Evolutionary conservation across 2,797 vertebrate species (phyloP).

Genomic region (Eleutherodactylus coqui): DNA sequence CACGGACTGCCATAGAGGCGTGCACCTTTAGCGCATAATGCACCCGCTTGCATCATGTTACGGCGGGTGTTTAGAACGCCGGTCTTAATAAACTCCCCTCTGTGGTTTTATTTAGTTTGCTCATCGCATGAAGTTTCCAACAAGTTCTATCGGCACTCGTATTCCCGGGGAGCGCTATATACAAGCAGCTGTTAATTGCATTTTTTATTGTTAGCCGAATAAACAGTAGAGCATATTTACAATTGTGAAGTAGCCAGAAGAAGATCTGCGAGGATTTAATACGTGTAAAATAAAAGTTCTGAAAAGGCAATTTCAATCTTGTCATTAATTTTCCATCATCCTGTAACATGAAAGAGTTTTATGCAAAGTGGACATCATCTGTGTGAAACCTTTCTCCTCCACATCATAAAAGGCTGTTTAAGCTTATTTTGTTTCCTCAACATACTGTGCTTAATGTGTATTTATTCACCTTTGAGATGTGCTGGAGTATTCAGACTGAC

Average conservation of each 20-base stretch:
- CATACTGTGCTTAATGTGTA: slow-evolving; percentile 50
- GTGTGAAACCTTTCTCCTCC: neutral
- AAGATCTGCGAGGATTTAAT: neutral
- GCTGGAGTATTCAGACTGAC: slow-evolving; percentile 63
- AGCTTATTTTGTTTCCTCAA: slow-evolving; percentile 47
- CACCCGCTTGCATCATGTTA: too few relatives aligned
- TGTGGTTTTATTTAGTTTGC: too few relatives aligned
- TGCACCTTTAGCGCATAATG: too few relatives aligned
- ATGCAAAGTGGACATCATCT: slow-evolving; percentile 40
- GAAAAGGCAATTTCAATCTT: slow-evolving; percentile 19
- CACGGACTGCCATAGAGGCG: too few relatives aligned
- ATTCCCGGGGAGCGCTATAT: neutral
- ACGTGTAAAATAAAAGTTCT: neutral
- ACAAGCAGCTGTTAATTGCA: neutral
- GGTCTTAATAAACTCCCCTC: too few relatives aligned
- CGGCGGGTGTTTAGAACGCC: too few relatives aligned
- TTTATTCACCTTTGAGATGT: slow-evolving; percentile 55
- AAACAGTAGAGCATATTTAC: neutral
- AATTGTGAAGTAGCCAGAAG: neutral
- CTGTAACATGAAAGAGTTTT: slow-evolving; percentile 11
- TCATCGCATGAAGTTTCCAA: too few relatives aligned
- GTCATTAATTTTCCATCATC: slow-evolving; percentile 13
- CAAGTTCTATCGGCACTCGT: too few relatives aligned
- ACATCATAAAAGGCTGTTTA: slow-evolving; percentile 33
- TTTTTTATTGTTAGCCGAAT: neutral